phyloP scores from a whole-genome alignment of 2,113 vertebrate genomes.

The Nyctibius bracteatus region DNA sequence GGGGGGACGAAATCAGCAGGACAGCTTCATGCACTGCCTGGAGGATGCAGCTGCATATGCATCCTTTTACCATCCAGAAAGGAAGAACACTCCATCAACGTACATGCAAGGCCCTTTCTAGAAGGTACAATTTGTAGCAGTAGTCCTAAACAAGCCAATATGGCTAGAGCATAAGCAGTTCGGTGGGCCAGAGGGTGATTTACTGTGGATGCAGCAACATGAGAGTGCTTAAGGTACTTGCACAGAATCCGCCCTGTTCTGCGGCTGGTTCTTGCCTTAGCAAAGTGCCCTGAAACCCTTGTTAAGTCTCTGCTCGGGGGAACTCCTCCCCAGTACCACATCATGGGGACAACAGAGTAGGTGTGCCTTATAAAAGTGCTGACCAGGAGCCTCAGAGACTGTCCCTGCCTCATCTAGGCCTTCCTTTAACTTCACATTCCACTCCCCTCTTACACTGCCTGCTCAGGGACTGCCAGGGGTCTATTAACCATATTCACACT shows the following conservation, averaged over 20 bases:
- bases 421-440: background rate
- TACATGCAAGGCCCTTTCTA: background rate
- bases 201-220: background rate
- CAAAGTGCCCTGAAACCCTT: background rate
- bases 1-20: background rate
- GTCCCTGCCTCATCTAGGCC: background rate
- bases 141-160: background rate
- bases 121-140: background rate
- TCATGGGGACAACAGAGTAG: background rate
- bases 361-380: background rate
- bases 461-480: background rate
- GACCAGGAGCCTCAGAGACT: background rate
- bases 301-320: background rate
- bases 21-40: background rate
- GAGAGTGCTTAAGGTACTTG: background rate
- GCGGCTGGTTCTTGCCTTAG: background rate
- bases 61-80: background rate
- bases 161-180: background rate
- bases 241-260: background rate
- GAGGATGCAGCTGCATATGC: background rate
- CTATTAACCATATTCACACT: background rate
- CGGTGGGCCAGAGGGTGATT: background rate
- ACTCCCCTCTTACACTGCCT: background rate
- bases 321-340: background rate
- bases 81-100: background rate